Base-by-base conservation (phyloP, 1,140 invertebrate species). In the Druon quercuslanigerum region DNA sequence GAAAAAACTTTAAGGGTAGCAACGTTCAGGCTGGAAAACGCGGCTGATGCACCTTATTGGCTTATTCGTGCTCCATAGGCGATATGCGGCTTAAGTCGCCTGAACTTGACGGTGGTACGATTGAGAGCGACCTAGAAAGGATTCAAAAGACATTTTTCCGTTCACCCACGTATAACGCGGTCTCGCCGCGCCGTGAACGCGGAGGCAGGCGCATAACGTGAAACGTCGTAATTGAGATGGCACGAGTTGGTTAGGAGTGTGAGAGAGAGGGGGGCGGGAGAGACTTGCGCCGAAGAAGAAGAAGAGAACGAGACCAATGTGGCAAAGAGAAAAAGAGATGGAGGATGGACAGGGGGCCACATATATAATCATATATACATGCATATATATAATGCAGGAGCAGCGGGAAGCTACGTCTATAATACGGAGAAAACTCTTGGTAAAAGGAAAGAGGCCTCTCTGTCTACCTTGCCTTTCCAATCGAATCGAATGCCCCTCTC, bases 101-200 rank as follows among this genome's bases (percentile, higher is more conserved):
- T 73, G 79, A 82, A 82, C 80, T 82, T 84, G 84, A 84, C 81
- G 85, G 84, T 82, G 85, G 83, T 72, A 83, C 85, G 85, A 85
- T 86, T 84, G 85, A 85, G 85, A 85, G 82, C 89, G 88, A 90
- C 88, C 89, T 88, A 90, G 88, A 90, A 90, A 90, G 87, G 81
- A 87, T 88, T 88, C 81, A 85, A 89, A 88, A 89, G 87, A 88
- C 86, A 87, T 90, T 90, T 90, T 90, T 88, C 89, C 87, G 88
- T 90, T 90, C 89, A 90, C 87, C 88, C 87, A 88, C 86, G 88
- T 88, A 86, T 81, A 85, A 85, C 86, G 79, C 79, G 77, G 74
- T 73, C 79, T 56, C 76, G 60, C 20, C 73, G 73, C 57, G 60
- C 20, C 73, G 73, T 72, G 77, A 79, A 79, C 78, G 78, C 79